These are phyloP conservation scores for Zingel zingel DNA, from an alignment of 2,113 vertebrate genomes.

Conservation along the genomic window DNA sequence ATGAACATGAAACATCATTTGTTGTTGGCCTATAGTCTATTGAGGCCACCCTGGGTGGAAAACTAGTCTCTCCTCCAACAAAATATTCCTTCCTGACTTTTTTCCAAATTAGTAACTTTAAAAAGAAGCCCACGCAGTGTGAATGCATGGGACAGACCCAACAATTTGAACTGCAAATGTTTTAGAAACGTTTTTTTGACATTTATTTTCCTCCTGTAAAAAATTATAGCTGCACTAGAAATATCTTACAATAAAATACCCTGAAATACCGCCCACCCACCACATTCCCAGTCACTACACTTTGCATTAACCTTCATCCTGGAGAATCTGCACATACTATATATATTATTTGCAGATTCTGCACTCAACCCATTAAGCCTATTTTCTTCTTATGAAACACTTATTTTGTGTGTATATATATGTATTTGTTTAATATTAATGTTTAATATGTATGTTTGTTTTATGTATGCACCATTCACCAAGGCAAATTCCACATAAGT, in stretches of 20 bases:
- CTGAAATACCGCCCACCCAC: no score
- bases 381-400: no score
- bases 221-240: slow-evolving; percentile 3
- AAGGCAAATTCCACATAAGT: no score
- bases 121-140: background rate
- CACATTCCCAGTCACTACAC: no score
- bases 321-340: no score
- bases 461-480: no score
- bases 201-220: background rate
- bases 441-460: no score
- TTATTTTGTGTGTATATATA: no score
- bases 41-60: slow-evolving; percentile 24
- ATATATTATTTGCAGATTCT: no score
- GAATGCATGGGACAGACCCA: background rate
- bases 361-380: no score
- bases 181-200: background rate
- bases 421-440: no score
- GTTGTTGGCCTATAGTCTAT: slow-evolving; percentile 15
- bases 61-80: slow-evolving; percentile 26
- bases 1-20: slow-evolving; percentile 43
- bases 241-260: background rate
- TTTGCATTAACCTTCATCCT: no score
- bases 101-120: slow-evolving; percentile 34
- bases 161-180: slow-evolving; percentile 17
- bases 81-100: slow-evolving; percentile 29